A percentile compares a stretch with the other conserved stretches of the same genome.
Evolutionary conservation across 1,140 invertebrate species (phyloP).

Genomic region (Bombus difficillimus): DNA sequence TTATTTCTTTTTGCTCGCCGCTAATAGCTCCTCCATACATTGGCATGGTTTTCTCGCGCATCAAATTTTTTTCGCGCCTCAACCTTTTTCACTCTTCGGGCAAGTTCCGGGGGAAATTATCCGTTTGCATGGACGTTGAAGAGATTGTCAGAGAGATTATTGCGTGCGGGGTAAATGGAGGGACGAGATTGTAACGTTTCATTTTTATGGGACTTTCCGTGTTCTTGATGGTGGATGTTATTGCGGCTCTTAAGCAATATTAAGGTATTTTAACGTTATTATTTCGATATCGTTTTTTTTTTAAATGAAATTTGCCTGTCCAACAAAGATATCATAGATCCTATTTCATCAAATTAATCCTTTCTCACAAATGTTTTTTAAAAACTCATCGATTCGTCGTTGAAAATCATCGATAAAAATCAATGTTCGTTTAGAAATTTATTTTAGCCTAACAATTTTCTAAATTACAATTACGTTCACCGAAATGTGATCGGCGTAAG

Average conservation of each 20-base stretch:
- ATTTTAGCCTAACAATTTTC: not conserved
- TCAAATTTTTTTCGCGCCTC: slow-evolving; percentile 17
- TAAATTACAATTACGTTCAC: not conserved
- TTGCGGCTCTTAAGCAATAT: not conserved
- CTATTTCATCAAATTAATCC: too few relatives aligned
- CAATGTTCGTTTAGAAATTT: not conserved
- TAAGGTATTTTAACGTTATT: not conserved
- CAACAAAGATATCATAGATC: too few relatives aligned
- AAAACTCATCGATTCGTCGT: too few relatives aligned
- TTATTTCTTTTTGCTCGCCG: slow-evolving; percentile 61
- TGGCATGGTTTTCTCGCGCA: slow-evolving; percentile 47
- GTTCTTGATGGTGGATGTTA: not conserved
- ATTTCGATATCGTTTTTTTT: not conserved
- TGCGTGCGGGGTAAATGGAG: not conserved
- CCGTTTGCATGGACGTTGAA: not conserved
- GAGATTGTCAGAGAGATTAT: not conserved
- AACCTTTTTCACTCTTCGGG: not conserved
- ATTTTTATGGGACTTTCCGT: not conserved
- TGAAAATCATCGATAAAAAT: not conserved
- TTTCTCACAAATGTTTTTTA: too few relatives aligned
- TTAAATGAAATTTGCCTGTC: not conserved
- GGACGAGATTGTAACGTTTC: not conserved
- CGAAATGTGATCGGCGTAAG: not conserved
- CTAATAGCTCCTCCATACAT: slow-evolving; percentile 55
- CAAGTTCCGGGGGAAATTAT: not conserved